Conservation (phyloP, 2,888 invertebrate species). For the Cephus pygmeus region DNA sequence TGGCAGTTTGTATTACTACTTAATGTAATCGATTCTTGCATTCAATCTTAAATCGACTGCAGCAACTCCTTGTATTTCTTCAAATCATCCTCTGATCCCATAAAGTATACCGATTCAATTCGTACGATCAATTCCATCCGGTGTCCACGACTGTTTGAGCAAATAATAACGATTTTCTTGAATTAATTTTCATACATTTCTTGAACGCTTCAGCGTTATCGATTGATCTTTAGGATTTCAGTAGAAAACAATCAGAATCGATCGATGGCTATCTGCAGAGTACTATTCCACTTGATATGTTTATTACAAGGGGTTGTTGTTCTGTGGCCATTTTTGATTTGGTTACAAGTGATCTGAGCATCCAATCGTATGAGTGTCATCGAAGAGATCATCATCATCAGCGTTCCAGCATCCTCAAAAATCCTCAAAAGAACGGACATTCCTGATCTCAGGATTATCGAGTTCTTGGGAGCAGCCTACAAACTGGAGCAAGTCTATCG, state of each 20-base stretch:
- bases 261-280: not conserved
- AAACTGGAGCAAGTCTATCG: not conserved
- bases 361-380: not conserved
- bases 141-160: not conserved
- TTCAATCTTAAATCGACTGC: not conserved
- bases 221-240: not conserved
- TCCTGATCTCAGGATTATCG: not conserved
- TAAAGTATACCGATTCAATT: not conserved
- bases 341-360: not conserved
- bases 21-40: not conserved
- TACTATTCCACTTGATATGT: not conserved
- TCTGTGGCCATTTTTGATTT: not conserved
- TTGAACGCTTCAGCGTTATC: not conserved
- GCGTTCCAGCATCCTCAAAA: not conserved
- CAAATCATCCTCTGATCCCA: not conserved
- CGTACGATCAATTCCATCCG: not conserved
- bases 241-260: not conserved
- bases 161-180: not conserved
- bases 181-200: not conserved
- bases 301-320: not conserved
- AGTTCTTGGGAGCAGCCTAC: not conserved
- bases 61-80: not conserved
- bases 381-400: not conserved
- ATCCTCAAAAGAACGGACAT: not conserved
- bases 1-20: constrained; percentile 7